These are phyloP conservation scores for Amphipoea lucens DNA, from an alignment of 2,888 invertebrate species.

Conservation along the genomic window DNA sequence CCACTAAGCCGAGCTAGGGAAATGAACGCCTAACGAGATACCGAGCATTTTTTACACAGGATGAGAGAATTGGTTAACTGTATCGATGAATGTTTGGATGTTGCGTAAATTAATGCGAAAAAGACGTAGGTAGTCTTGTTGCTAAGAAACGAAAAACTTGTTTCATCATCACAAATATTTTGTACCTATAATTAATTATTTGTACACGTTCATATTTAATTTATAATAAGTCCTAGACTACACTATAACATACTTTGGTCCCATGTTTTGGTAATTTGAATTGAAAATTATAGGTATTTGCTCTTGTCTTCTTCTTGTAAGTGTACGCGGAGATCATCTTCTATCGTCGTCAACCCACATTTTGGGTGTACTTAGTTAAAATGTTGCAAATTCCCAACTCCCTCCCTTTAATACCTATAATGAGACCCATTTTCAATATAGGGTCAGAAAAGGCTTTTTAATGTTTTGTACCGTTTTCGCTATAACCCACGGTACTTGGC, in stretches of 20 bases:
- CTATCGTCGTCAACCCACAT: neutral
- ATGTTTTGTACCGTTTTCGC: neutral
- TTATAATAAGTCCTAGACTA: no score
- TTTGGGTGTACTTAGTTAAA: neutral
- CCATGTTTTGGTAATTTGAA: no score
- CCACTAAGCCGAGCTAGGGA: conserved; percentile 70
- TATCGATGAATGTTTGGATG: conserved; percentile 13
- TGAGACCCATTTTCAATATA: neutral
- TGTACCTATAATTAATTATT: no score
- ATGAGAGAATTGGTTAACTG: conserved; percentile 50
- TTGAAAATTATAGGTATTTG: no score
- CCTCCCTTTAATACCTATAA: neutral
- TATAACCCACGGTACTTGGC: conserved; percentile 15
- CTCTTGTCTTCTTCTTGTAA: no score
- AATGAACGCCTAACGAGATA: conserved; percentile 74
- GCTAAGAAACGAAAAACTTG: neutral
- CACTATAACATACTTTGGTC: no score
- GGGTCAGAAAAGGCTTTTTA: neutral
- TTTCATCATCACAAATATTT: no score
- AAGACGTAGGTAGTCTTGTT: conserved; percentile 1
- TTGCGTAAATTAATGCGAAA: conserved; percentile 32
- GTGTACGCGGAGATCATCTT: no score
- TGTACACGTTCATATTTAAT: no score
- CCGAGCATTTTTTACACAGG: conserved; percentile 65
- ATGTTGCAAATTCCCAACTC: neutral